Conservation (phyloP, 2,888 invertebrate genomes). For the Drosophila acutilabella region DNA sequence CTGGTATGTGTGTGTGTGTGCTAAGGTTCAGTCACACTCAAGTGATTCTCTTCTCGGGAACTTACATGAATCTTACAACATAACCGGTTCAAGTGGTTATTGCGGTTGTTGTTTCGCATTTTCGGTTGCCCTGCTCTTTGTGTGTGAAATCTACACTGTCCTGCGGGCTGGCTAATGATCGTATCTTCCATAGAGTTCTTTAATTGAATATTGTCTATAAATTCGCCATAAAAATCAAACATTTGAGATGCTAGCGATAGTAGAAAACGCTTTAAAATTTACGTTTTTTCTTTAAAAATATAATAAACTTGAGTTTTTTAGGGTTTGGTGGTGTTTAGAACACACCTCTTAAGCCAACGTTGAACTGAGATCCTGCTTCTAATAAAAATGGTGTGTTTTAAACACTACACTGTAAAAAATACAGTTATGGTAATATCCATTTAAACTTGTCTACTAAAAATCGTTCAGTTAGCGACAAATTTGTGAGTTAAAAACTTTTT, state of each 20-base stretch:
- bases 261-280: too few relatives aligned
- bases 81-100: conserved; percentile 69
- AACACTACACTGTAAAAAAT: too few relatives aligned
- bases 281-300: not conserved
- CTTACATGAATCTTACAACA: conserved; percentile 75
- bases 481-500: too few relatives aligned
- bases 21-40: conserved; percentile 75
- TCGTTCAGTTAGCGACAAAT: too few relatives aligned
- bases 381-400: not conserved
- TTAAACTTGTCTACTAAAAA: too few relatives aligned
- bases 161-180: conserved; percentile 62
- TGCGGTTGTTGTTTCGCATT: conserved; percentile 64
- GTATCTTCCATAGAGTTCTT: conserved; percentile 16
- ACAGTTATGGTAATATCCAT: too few relatives aligned
- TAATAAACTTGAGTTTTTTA: not conserved
- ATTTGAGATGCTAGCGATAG: conserved; percentile 22
- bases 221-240: conserved; percentile 17
- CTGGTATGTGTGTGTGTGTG: conserved; percentile 20
- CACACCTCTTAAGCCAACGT: not conserved
- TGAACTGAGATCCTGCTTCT: not conserved
- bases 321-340: not conserved
- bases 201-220: conserved; percentile 28
- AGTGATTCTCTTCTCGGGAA: conserved; percentile 69
- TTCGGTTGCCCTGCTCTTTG: conserved; percentile 58
- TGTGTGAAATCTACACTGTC: conserved; percentile 59